Evolutionary conservation across 2,113 vertebrate species (phyloP), one percentile per base, ranked within the genome.

Genomic region (Corythornis vintsioides): DNA sequence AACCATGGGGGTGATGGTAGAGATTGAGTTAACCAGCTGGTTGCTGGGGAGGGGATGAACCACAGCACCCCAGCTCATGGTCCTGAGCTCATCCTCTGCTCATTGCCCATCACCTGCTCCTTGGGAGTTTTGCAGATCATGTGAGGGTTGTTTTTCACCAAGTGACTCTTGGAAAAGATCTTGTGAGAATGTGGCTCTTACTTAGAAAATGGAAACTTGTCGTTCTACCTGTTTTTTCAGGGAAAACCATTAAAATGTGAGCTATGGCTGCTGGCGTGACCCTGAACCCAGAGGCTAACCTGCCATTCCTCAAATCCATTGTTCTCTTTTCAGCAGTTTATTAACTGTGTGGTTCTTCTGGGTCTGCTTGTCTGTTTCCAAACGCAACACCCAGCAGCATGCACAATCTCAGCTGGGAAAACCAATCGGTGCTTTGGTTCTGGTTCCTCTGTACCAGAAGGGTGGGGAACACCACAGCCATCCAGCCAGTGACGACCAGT

Each of bases 361-460:
- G 67, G 25, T 8, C 67, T 17, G n/a, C 10, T 9, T 66, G 38
- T 6, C n/a, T 1, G 0, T 52, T 72, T 67, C 42, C 24, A 38
- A 76, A 20, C 0, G 0, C 5, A 4, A 12, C 11, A 15, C 33
- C 17, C 1, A 2, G 10, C 2, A 43, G 8, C 28, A 18, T 0
- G 1, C 7, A 2, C 0, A 4, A 24, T 6, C 12, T 38, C 10
- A 53, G 12, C 25, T 48, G 31, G 47, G 20, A 56, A 50, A 61
- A 77, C 7, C 8, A 5, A 19, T 10, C 1, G 2, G 7, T 1
- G 1, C 24, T 65, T 42, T 0, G 3, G 33, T 53, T 40, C 52
- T 50, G 38, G 33, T 38, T 50, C 52, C 10, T 48, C 33, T 47
- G 9, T 5, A 5, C 0, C 6, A 12, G n/a, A 19, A 31, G 69